Evolutionary conservation across 2,113 vertebrate genomes (phyloP).

Genomic region (Actenoides lindsayi): DNA sequence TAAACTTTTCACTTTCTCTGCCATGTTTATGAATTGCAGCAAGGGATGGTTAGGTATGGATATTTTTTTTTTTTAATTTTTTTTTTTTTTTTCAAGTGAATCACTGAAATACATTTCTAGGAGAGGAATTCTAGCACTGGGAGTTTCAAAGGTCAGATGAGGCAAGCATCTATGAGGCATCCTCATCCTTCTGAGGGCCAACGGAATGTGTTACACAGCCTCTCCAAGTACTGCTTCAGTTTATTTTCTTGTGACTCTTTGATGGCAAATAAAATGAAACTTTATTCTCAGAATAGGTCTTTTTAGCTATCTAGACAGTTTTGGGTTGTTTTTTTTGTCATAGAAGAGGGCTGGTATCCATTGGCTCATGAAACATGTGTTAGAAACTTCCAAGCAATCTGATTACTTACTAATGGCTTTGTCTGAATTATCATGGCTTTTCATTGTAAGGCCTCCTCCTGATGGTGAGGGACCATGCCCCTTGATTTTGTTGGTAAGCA

Average conservation of each 20-base stretch:
- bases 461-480: fast-evolving
- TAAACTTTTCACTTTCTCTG: not conserved
- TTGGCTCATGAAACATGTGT: not conserved
- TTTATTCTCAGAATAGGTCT: not conserved
- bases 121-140: not conserved
- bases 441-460: not conserved
- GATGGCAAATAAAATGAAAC: not conserved
- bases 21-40: not conserved
- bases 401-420: not conserved
- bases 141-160: not conserved
- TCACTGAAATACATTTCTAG: not conserved
- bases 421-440: not conserved
- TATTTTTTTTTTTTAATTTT: not conserved
- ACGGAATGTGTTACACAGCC: fast-evolving
- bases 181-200: not conserved
- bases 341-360: not conserved
- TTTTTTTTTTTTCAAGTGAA: not conserved
- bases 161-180: not conserved
- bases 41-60: not conserved
- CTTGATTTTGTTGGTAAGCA: not conserved
- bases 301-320: not conserved
- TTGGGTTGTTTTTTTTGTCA: not conserved
- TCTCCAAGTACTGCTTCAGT: not conserved
- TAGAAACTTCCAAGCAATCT: not conserved
- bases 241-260: not conserved